Conservation (phyloP, 1,140 invertebrate genomes). For the Sarcophaga bullata region DNA sequence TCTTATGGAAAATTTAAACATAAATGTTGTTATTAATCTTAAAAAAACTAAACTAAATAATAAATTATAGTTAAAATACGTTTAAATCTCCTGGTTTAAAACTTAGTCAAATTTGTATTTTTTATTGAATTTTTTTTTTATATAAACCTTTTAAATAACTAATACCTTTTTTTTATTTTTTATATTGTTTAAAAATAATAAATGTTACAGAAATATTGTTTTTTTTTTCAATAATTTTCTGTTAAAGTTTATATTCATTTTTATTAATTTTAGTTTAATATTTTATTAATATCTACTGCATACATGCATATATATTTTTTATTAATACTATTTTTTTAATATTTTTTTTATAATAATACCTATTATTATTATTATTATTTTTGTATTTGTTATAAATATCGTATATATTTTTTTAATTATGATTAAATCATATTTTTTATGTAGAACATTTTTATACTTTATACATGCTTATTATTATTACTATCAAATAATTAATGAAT, state of each 20-base stretch:
- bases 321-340: constrained; percentile 15
- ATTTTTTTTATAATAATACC: constrained; percentile 11
- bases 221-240: neutral
- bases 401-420: constrained; percentile 37
- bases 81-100: neutral
- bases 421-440: constrained; percentile 35
- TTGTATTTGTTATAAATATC: constrained; percentile 28
- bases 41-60: neutral
- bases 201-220: neutral
- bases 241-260: neutral
- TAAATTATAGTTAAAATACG: neutral
- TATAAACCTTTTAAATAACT: neutral
- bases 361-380: constrained; percentile 24
- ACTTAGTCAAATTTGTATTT: constrained; percentile 12
- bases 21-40: neutral
- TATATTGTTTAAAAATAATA: neutral
- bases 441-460: constrained; percentile 41
- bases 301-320: neutral
- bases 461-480: constrained; percentile 41
- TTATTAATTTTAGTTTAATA: neutral
- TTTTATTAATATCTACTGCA: neutral
- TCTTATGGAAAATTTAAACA: neutral
- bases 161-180: neutral
- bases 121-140: neutral
- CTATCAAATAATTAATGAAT: constrained; percentile 31